Evolutionary conservation across 2,113 vertebrate genomes (phyloP), one percentile per base, ranked within the genome.

Genomic region (Glareola pratincola): DNA sequence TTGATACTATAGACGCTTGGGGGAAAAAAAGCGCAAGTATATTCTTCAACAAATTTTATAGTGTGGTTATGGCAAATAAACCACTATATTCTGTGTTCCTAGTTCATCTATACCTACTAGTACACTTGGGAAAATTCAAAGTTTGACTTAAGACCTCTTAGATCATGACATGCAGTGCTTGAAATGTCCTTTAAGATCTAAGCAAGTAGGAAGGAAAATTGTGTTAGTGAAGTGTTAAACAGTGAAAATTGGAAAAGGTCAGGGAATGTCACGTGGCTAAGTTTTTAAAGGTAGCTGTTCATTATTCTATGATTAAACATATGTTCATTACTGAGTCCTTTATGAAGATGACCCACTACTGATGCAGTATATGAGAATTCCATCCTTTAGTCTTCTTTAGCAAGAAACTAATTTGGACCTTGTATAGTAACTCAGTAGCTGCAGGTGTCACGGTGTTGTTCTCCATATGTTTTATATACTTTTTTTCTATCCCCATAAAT

Each of bases 271-370:
- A 87, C 93, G 64, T 89, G 60, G 77, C 62, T 83, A 64, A 85
- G 45, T 7, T 15, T 94, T 92, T 90, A 90, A 92, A 94, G 56
- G 56, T 88, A 88, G 43, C 67, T 79, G 48, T 88, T 93, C 62
- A 54, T 92, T 93, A 85, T 94, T 95, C 94, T 90, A 72, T 34
- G 67, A 85, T 90, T 90, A 93, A 88, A 79, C 54, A 60, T 93
- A 59, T 94, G 86, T 93, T 96, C 47, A 94, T 96, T 97, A 92
- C 78, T 60, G 36, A 83, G 88, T 85, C 82, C 88, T 97, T 85
- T 94, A 67, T 78, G 79, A 93, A 96, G 62, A 92, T 94, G 88
- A 93, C 73, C 73, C 68, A 54, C 41, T 77, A 77, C 59, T 84
- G 68, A 80, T 91, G 92, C 62, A 50, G 34, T 90, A 19, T 53